Base-by-base conservation (phyloP, 2,113 vertebrate genomes). In the Mirza zaza region DNA sequence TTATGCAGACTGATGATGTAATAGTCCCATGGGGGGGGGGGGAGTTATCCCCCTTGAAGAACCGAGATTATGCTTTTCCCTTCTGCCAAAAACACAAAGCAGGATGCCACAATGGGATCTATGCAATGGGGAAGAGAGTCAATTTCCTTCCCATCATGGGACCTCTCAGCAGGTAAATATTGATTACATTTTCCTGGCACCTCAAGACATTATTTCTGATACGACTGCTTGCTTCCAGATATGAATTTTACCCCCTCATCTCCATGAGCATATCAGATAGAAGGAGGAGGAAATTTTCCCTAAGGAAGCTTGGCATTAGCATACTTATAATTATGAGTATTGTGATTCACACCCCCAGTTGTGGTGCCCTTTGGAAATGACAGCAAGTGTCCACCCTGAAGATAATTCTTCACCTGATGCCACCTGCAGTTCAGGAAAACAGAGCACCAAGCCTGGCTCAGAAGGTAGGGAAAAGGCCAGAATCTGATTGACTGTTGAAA, bases 101-200 rank as follows among this genome's bases (percentile, higher is more conserved):
- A 36, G 65, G 55, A 63, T 59, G 93, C 68, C 81, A 90, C 91
- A 75, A 68, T 32, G 81, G 94, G 59, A 84, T 75, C 34, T 80
- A 15, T 61, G 20, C 93, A 50, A 27, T 86, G 67, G 48, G 45
- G 59, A 87, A 90, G 39, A 83, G 87, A 97, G 89, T 93, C 71
- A 77, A 96, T 97, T 96, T 97, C 90, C 84, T 96, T 97, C 97
- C 90, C 91, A 97, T 87, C 71, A 86, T 59, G 86, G 87, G 93
- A 93, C 92, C 68, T 96, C 96, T 90, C 97, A 94, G 97, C 89
- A 92, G 95, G 96, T 97, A 96, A 97, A 97, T 94, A 97, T 96
- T 97, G 94, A 96, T 96, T 95, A 97, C 81, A 97, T 92, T 97
- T 95, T 97, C 86, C 80, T 68, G 29, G 80, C 86, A 90, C 97